phyloP scores from a whole-genome alignment of 2,797 vertebrate genomes.

The Euphonia xanthogaster region DNA sequence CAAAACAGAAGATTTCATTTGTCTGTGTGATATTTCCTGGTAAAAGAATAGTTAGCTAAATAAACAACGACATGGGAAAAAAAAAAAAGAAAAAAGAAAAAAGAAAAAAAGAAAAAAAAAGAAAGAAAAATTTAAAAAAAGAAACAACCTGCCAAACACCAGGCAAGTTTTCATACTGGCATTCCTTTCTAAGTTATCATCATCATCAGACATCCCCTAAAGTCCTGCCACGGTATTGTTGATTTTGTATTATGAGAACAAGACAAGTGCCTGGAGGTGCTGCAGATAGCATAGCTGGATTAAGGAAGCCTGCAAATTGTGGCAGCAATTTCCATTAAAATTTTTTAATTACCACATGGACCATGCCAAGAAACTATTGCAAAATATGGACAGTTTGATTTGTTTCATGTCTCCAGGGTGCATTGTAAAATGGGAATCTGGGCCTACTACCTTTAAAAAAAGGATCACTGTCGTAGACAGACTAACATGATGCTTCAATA shows the following conservation, averaged over 20 bases:
- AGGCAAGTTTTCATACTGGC: slow-evolving; percentile 21
- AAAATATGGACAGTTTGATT: slow-evolving; percentile 30
- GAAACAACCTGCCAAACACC: not conserved
- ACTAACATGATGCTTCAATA: not conserved
- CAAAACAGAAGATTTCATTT: not conserved
- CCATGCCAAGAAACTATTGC: slow-evolving; percentile 12
- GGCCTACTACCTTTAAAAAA: not conserved
- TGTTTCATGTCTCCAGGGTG: not conserved
- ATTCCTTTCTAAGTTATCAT: slow-evolving; percentile 57
- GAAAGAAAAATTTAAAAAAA: not conserved
- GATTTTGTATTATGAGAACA: slow-evolving; percentile 44
- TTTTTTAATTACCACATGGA: slow-evolving; percentile 5
- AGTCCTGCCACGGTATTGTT: slow-evolving; percentile 1
- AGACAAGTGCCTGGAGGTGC: slow-evolving; percentile 29
- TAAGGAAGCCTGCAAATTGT: slow-evolving; percentile 26
- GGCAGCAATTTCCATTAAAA: slow-evolving; percentile 34
- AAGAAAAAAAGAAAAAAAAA: not conserved
- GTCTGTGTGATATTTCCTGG: not conserved
- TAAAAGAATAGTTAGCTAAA: slow-evolving; percentile 1
- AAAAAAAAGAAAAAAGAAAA: no score
- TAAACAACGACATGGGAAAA: not conserved
- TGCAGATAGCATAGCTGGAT: not conserved
- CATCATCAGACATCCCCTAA: slow-evolving; percentile 11
- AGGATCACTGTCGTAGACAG: not conserved
- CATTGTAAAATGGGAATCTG: slow-evolving; percentile 1